Evolutionary conservation across 1,140 invertebrate species (phyloP), one percentile per base, ranked within the genome.

Genomic region (Pseudomyrmex dendroicus): DNA sequence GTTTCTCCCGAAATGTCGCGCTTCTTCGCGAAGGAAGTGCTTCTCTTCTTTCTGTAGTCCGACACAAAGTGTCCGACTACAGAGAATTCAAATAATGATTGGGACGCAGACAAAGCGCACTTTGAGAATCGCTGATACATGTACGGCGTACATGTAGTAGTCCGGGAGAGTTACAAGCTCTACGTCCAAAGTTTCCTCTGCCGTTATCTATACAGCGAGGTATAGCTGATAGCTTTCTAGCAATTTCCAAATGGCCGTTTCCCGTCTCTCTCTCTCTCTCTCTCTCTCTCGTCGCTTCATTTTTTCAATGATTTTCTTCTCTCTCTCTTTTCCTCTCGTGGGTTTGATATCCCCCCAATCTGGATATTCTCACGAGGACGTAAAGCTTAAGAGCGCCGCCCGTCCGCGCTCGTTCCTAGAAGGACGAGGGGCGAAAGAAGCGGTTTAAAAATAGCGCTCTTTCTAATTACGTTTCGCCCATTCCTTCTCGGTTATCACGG

Each of bases 381-480:
- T 20, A 80, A 72, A 50, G 44, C 54, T 35, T 70, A 70, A 56
- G 68, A 57, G 70, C 46, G 54, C 20, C 46, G 44, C 15, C 20
- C 15, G 8, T 13, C 8, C 2, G 4, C 35, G 50, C 52, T 78
- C 52, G 20, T 78, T 70, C 52, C 9, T 25, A 35, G 35, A 5
- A 59, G 13, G 10, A 17, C 10, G 17, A 15, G 25, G 13, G 3
- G 9, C 20, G 3, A 15, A 52, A 56, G 66, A 46, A 57, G 25
- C 57, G 72, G 20, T 87, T 87, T 85, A 62, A 85, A 85, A 87
- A 87, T 85, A 64, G 68, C 86, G 62, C 73, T 87, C 59, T 78
- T 85, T 88, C 86, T 88, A 88, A 88, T 88, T 88, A 85, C 86
- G 84, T 82, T 82, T 56, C 78, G 62, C 57, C 35, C 62, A 57